Evolutionary conservation across 2,888 invertebrate species (phyloP), one percentile per base, ranked within the genome.

Genomic region (Carcina quercana): DNA sequence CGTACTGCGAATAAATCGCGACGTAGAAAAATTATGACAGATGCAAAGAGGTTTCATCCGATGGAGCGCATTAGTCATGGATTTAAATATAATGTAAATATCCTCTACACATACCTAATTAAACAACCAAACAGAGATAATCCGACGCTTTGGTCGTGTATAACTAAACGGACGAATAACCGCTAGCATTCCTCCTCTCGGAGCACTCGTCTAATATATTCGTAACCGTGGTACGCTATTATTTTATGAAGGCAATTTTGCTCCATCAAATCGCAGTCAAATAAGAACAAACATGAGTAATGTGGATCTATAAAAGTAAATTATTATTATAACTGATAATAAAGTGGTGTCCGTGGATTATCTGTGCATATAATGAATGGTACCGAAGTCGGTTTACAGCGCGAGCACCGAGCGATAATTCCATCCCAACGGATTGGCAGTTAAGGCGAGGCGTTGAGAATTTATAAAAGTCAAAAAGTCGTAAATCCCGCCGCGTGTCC

Each of bases 1-100:
- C 67, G 49, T 64, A 66, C 64, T 54, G 76, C 79, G 58, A 68
- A 79, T 70, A 69, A 74, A 71, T 69, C 65, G 78, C 73, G 79
- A 82, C 82, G 74, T 79, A 76, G 79, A 82, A 82, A 78, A 83
- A 83, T 80, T 79, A 82, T 80, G 82, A 82, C 73, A 80, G 71
- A 83, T 82, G 67, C 53, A 62, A 67, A 53, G 50, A 63, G 58
- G 54, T 59, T 58, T 49, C 57, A 47, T 53, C 53, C 52, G 58
- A 59, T 52, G 47, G 50, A 45, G 43, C 49, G 47, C 54, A 76
- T 83, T 78, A 69, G 73, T 80, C 71, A 80, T 52, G 69, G 75
- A 34, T 72, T 75, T 74, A 70, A 70, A 74, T 72, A 69, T 66
- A 68, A 74, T 70, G 59, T 62, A 60, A 68, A 71, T 62, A 56